Conservation (phyloP, 2,888 invertebrate species). For the Synanthedon andrenaeformis region DNA sequence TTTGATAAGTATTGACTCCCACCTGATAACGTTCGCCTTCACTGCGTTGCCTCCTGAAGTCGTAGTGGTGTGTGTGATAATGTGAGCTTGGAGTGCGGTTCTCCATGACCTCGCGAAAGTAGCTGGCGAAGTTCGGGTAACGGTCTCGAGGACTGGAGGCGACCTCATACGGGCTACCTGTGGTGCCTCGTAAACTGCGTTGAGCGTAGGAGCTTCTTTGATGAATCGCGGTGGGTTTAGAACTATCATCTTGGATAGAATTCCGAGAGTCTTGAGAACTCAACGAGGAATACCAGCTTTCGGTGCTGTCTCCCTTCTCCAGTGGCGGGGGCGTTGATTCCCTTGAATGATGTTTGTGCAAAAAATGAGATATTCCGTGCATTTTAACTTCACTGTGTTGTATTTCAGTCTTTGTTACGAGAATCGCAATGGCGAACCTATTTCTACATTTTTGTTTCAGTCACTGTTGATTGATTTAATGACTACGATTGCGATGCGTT, state of each 20-base stretch:
- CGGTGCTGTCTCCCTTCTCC: constrained; percentile 52
- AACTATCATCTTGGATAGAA: constrained; percentile 21
- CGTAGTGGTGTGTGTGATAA: constrained; percentile 34
- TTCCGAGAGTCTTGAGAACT: constrained; percentile 32
- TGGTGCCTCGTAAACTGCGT: constrained; percentile 32
- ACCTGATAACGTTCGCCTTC: constrained; percentile 44
- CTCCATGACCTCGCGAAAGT: constrained; percentile 54
- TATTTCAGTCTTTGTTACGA: constrained; percentile 6
- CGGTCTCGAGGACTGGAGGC: constrained; percentile 57
- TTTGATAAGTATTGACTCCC: constrained; percentile 35
- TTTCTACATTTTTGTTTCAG: not conserved
- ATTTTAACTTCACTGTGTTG: constrained; percentile 25
- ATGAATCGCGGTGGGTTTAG: constrained; percentile 37
- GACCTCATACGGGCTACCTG: constrained; percentile 40
- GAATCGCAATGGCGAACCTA: not conserved
- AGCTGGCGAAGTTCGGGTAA: constrained; percentile 56
- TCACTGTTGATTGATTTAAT: not conserved
- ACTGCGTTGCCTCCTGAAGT: constrained; percentile 32
- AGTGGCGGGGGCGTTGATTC: constrained; percentile 39
- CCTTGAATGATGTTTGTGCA: constrained; percentile 42
- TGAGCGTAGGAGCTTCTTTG: constrained; percentile 32
- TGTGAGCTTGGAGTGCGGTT: constrained; percentile 27
- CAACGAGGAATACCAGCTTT: constrained; percentile 54
- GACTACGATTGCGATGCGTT: not conserved
- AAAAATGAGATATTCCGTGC: constrained; percentile 60